Percentiles rank a stretch among this genome's conserved stretches.
phyloP scores from a whole-genome alignment of 2,888 invertebrate genomes.

The Pinctada fucata region DNA sequence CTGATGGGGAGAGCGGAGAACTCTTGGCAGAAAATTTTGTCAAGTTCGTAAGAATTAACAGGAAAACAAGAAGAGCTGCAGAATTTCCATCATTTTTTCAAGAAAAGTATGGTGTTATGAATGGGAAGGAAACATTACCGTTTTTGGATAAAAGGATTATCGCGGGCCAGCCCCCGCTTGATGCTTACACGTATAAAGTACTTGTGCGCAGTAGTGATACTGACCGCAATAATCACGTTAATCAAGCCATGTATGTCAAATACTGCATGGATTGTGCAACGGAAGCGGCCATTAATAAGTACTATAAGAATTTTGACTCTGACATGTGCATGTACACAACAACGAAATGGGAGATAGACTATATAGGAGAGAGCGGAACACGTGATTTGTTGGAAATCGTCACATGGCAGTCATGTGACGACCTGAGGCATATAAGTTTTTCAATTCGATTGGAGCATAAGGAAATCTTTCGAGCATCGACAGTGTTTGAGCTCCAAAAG shows the following conservation, averaged over 20 bases:
- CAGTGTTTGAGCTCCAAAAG: slow-evolving; percentile 2
- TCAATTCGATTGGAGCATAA: slow-evolving; percentile 14
- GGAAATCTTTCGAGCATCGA: slow-evolving; percentile 8
- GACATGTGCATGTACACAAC: slow-evolving; percentile 32
- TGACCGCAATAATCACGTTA: slow-evolving; percentile 29
- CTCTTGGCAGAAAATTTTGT: slow-evolving; percentile 16
- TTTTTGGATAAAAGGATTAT: background rate
- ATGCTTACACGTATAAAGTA: slow-evolving; percentile 7
- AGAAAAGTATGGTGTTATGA: slow-evolving; percentile 2
- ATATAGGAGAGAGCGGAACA: slow-evolving; percentile 25
- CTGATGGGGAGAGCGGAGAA: slow-evolving; percentile 18
- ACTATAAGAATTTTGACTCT: slow-evolving; percentile 8
- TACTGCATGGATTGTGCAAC: slow-evolving; percentile 33
- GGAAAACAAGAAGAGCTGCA: slow-evolving; percentile 23
- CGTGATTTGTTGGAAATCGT: slow-evolving; percentile 15
- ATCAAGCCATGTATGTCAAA: slow-evolving; percentile 33
- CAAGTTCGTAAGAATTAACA: slow-evolving; percentile 23
- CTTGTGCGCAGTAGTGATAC: slow-evolving; percentile 24
- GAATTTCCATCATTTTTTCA: slow-evolving; percentile 31
- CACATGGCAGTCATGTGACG: slow-evolving; percentile 24
- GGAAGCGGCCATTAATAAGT: slow-evolving; percentile 13
- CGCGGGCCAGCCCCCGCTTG: background rate
- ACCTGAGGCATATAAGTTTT: background rate
- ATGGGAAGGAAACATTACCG: background rate
- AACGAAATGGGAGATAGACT: slow-evolving; percentile 2